A percentile compares a stretch with the other conserved stretches of the same genome.
These are phyloP conservation scores for Peromyscus melanophrys DNA, from an alignment of 2,797 vertebrate genomes.

Conservation along the genomic window DNA sequence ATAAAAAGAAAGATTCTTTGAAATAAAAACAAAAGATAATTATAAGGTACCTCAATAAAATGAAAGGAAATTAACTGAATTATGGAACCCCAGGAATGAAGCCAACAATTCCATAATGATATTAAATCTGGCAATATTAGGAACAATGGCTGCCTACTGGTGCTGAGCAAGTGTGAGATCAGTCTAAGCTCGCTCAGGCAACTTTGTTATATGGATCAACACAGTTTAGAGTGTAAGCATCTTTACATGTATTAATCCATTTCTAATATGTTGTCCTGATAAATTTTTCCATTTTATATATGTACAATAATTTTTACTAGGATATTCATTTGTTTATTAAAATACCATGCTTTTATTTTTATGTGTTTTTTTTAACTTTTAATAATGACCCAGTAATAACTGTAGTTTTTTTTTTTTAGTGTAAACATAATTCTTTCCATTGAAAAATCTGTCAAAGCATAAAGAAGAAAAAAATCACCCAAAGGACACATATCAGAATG, in stretches of 20 bases:
- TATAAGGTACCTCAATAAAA: conserved; percentile 32
- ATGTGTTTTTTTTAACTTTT: neutral
- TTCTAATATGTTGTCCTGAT: conserved; percentile 17
- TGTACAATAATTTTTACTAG: neutral
- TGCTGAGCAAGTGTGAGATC: neutral
- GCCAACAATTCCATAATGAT: neutral
- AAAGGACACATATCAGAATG: neutral
- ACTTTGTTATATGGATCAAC: neutral
- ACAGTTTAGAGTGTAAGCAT: neutral
- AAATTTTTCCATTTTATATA: neutral
- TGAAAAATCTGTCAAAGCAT: neutral
- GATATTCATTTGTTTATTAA: neutral
- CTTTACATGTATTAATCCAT: neutral
- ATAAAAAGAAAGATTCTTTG: conserved; percentile 57
- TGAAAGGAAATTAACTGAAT: conserved; percentile 53
- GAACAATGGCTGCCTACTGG: neutral
- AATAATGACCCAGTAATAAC: neutral
- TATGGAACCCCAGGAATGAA: conserved; percentile 31
- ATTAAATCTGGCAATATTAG: neutral
- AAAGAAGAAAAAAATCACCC: conserved; percentile 18
- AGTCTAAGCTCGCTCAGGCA: neutral
- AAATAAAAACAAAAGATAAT: conserved; percentile 62
- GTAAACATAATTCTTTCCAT: conserved; percentile 10
- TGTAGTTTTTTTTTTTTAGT: neutral
- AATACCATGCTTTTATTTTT: neutral